phyloP scores from a whole-genome alignment of 2,888 invertebrate genomes.

The Lithophane ornitopus region DNA sequence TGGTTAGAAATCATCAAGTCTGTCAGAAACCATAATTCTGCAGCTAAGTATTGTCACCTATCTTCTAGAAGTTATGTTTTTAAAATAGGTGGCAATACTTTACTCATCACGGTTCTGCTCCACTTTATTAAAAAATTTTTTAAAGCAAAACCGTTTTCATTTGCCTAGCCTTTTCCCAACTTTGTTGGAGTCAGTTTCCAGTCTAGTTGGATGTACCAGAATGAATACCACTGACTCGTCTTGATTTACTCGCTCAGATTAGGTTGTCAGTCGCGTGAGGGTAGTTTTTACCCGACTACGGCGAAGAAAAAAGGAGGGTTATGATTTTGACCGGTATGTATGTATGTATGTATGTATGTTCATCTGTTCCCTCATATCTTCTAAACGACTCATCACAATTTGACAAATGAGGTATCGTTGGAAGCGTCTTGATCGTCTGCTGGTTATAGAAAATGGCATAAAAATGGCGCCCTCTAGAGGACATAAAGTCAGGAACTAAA shows the following conservation, averaged over 20 bases:
- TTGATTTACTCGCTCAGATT: background rate
- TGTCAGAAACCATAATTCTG: background rate
- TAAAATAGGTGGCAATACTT: background rate
- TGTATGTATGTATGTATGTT: no score
- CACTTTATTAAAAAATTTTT: background rate
- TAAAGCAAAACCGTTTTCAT: background rate
- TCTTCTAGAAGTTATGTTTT: background rate
- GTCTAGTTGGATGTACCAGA: background rate
- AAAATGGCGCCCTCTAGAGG: no score
- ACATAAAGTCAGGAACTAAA: no score
- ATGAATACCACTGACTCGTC: background rate
- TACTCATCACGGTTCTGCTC: background rate
- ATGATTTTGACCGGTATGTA: no score
- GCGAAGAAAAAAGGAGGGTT: no score
- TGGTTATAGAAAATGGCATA: no score
- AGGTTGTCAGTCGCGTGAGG: background rate
- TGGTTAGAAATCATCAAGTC: background rate
- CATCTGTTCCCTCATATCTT: no score
- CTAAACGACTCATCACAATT: no score
- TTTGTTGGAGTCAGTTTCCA: background rate
- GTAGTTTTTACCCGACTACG: no score
- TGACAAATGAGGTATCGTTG: no score
- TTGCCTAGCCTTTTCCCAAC: background rate
- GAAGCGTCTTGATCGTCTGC: no score
- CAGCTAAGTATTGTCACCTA: background rate